phyloP scores from a whole-genome alignment of 2,113 vertebrate species.

The Eptatretus burgeri region DNA sequence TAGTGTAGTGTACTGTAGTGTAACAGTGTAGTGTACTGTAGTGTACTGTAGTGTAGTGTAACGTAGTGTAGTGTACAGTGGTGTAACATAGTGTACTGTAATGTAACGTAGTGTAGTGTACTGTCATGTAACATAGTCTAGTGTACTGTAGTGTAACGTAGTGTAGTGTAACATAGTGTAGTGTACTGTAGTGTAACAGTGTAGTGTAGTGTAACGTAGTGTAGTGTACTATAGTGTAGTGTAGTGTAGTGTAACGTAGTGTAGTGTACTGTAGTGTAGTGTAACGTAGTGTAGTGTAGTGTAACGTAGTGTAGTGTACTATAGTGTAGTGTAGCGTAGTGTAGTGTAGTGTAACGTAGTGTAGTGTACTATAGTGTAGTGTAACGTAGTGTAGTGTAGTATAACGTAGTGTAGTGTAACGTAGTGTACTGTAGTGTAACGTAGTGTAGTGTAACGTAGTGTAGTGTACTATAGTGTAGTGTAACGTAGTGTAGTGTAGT shows the following conservation, averaged over 20 bases:
- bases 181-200: not conserved
- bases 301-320: not conserved
- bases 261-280: conserved; percentile 1
- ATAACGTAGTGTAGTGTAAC: not conserved
- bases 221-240: not conserved
- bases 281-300: not conserved
- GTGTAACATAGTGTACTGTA: not conserved
- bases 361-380: not conserved
- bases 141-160: not conserved
- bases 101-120: conserved; percentile 3
- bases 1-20: too few relatives aligned
- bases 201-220: too few relatives aligned
- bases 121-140: too few relatives aligned
- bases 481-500: not conserved
- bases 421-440: conserved; percentile 1
- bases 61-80: too few relatives aligned
- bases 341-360: conserved; percentile 3
- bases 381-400: not conserved
- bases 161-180: conserved; percentile 5
- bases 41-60: conserved; percentile 1
- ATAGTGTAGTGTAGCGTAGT: not conserved
- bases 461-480: not conserved
- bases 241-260: not conserved
- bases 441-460: conserved; percentile 3
- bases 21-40: too few relatives aligned